phyloP scores from a whole-genome alignment of 2,113 vertebrate species.

The Barnardius zonarius region DNA sequence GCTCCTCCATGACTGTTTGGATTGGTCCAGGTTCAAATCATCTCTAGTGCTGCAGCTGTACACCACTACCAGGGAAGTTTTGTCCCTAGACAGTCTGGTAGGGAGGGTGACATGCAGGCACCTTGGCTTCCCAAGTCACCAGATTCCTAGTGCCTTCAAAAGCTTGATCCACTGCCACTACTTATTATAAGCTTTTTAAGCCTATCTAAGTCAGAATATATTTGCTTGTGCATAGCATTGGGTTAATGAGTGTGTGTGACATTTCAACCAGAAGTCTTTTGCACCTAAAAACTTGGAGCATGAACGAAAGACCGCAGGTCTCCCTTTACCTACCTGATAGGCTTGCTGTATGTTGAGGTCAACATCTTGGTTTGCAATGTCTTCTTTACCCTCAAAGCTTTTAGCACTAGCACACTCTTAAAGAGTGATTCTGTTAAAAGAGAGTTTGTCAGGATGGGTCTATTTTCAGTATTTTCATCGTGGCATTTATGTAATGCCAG shows the following conservation, averaged over 20 bases:
- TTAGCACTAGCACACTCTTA: neutral
- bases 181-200: neutral
- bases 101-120: neutral
- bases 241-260: neutral
- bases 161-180: neutral
- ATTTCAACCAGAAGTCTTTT: neutral
- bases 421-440: neutral
- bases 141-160: neutral
- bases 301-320: neutral
- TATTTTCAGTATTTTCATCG: neutral
- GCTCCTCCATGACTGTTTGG: neutral
- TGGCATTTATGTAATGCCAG: neutral
- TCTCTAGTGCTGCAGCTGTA: neutral
- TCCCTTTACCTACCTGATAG: neutral
- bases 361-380: neutral
- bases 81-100: neutral
- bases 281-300: neutral
- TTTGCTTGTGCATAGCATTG: neutral
- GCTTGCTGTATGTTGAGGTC: neutral
- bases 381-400: neutral
- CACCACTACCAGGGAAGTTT: neutral
- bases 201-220: neutral
- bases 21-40: neutral
- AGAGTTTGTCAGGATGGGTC: neutral
- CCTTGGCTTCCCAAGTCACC: accelerated